Evolutionary conservation across 2,113 vertebrate species (phyloP).

Genomic region (Pygathrix nemaeus): DNA sequence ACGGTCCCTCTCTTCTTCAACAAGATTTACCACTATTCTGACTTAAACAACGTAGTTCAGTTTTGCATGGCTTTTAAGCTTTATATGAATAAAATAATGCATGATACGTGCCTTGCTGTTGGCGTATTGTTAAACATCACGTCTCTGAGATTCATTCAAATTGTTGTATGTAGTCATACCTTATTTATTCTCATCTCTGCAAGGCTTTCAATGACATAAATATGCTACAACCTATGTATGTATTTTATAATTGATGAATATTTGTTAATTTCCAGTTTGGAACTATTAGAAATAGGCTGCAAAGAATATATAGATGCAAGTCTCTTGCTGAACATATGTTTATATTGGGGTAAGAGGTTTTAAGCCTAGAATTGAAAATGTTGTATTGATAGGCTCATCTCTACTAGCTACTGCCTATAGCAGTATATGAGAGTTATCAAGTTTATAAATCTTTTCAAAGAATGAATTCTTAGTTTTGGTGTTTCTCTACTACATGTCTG

Average conservation of each 20-base stretch:
- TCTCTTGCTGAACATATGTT: not conserved
- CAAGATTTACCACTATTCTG: not conserved
- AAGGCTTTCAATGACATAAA: not conserved
- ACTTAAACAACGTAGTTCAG: not conserved
- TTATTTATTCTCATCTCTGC: not conserved
- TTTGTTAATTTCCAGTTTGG: not conserved
- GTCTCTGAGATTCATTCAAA: not conserved
- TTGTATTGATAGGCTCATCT: not conserved
- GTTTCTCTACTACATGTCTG: not conserved
- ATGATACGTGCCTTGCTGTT: not conserved
- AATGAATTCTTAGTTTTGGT: not conserved
- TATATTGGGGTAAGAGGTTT: no score
- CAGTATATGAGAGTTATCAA: not conserved
- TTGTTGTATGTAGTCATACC: not conserved
- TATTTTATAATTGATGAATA: not conserved
- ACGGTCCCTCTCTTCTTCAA: not conserved
- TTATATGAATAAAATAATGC: not conserved
- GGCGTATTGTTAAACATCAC: not conserved
- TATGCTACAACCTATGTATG: not conserved
- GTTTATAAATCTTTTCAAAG: not conserved
- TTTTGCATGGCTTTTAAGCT: not conserved
- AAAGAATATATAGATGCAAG: not conserved
- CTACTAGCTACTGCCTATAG: not conserved
- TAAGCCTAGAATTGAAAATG: not conserved
- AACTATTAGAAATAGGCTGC: not conserved